Conservation (phyloP, 2,113 vertebrate genomes). For the Malurus melanocephalus region DNA sequence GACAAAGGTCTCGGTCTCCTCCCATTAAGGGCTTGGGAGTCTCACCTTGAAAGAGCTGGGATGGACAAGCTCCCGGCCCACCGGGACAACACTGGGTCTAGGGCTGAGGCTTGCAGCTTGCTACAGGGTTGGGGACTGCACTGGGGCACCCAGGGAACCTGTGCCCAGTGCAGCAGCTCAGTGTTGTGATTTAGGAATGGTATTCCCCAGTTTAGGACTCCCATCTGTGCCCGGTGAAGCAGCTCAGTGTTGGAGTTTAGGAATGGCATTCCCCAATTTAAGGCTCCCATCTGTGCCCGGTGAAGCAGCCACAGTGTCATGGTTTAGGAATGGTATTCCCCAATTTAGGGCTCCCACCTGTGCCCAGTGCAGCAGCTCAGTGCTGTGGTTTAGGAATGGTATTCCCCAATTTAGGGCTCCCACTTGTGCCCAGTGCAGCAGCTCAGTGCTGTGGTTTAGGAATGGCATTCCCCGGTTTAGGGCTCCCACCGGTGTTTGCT, state of each 20-base stretch:
- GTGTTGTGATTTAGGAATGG: not conserved
- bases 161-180: not conserved
- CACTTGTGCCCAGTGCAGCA: too few relatives aligned
- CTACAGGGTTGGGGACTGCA: not conserved
- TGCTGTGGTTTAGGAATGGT: too few relatives aligned
- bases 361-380: too few relatives aligned
- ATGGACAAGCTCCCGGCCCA: not conserved
- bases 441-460: not conserved
- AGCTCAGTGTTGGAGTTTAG: too few relatives aligned
- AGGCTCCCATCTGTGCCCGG: too few relatives aligned
- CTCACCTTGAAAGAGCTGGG: not conserved
- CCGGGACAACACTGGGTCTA: rapidly evolving
- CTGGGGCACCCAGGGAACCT: not conserved
- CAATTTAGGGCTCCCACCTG: not conserved
- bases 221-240: too few relatives aligned
- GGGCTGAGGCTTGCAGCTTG: rapidly evolving
- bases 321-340: too few relatives aligned
- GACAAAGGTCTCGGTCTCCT: not conserved
- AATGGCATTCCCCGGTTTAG: not conserved
- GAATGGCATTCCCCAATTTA: too few relatives aligned
- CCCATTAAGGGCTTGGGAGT: not conserved
- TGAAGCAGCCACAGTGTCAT: too few relatives aligned
- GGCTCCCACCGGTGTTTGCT: not conserved
- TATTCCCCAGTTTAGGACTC: not conserved
- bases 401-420: too few relatives aligned